A percentile compares a stretch with the other conserved stretches of the same genome.
phyloP scores from a whole-genome alignment of 2,113 vertebrate species.

The Rissa tridactyla region DNA sequence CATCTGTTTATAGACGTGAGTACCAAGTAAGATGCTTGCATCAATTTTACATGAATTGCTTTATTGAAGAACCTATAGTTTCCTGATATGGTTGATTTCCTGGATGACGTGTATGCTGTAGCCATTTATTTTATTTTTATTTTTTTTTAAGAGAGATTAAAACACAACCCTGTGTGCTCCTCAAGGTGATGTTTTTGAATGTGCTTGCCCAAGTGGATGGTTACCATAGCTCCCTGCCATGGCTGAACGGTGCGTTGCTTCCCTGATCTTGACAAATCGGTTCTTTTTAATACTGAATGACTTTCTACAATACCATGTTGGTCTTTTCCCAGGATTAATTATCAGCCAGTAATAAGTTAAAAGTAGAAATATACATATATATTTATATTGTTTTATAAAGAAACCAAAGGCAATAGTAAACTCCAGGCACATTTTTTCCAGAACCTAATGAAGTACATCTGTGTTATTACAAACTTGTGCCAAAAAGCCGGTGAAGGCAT shows the following conservation, averaged over 20 bases:
- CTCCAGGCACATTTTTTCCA: not conserved
- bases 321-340: constrained; percentile 1
- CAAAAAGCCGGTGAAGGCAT: not conserved
- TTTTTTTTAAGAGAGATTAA: not conserved
- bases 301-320: not conserved
- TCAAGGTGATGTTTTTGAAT: not conserved
- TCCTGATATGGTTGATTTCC: not conserved
- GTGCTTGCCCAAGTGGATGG: not conserved
- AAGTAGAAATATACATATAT: not conserved
- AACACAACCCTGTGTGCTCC: not conserved
- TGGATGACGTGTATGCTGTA: not conserved
- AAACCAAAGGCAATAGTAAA: not conserved
- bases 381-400: not conserved
- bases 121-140: not conserved
- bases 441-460: not conserved
- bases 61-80: not conserved
- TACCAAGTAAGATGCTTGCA: not conserved
- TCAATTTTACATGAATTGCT: not conserved
- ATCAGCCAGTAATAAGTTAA: not conserved
- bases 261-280: not conserved
- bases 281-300: not conserved
- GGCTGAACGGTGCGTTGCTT: not conserved
- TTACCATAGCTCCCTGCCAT: not conserved
- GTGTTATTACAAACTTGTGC: not conserved
- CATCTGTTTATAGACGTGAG: not conserved